These are phyloP conservation scores for Erannis defoliaria DNA, from an alignment of 2,888 invertebrate species.

Conservation along the genomic window DNA sequence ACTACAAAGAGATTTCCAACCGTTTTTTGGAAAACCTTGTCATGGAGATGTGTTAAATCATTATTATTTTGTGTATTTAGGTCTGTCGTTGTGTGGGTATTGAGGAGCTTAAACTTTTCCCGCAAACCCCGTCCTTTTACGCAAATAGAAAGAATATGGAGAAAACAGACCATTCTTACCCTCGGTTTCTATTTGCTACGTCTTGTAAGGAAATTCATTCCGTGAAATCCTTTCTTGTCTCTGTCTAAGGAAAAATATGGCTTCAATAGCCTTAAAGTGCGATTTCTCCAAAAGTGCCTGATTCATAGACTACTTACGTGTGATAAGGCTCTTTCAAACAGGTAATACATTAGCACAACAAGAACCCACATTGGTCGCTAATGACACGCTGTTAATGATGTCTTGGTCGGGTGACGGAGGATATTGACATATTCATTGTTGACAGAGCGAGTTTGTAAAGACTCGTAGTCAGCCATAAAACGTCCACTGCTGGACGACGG, in stretches of 20 bases:
- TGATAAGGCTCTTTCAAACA: not conserved
- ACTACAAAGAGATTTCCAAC: not conserved
- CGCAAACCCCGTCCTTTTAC: not conserved
- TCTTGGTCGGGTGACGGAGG: too few species aligned
- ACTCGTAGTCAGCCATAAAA: too few species aligned
- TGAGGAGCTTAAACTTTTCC: not conserved
- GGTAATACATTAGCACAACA: not conserved
- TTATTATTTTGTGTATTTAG: slow-evolving; percentile 2
- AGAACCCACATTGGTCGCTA: too few species aligned
- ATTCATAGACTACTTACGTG: not conserved
- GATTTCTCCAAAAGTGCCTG: not conserved
- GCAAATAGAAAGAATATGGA: slow-evolving; percentile 3
- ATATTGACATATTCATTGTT: too few species aligned
- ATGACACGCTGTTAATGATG: too few species aligned
- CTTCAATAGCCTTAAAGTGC: not conserved
- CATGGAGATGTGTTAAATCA: slow-evolving; percentile 1
- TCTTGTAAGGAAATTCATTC: not conserved
- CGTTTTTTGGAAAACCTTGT: not conserved
- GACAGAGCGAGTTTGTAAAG: too few species aligned
- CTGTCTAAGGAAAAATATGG: not conserved
- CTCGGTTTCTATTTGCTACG: not conserved
- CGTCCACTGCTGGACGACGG: too few species aligned
- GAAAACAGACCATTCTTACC: not conserved
- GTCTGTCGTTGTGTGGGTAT: not conserved
- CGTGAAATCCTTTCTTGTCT: not conserved